Conservation (phyloP, 1,140 invertebrate species). For the Euura lappo region DNA sequence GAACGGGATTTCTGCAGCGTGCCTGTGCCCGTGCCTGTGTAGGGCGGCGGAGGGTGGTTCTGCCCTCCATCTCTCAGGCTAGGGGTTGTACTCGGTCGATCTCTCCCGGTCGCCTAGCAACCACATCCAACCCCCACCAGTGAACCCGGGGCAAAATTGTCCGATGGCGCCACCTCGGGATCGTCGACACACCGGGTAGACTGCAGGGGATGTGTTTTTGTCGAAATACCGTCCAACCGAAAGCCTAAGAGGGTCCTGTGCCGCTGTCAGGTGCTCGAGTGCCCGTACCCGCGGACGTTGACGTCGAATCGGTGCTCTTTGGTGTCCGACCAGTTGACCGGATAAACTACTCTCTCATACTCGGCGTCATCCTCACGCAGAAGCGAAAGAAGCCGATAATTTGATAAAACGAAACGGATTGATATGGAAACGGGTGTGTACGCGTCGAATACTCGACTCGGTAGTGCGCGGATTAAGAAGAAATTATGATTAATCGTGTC, state of each 20-base stretch:
- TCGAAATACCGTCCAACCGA: background rate
- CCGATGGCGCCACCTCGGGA: conserved; percentile 9
- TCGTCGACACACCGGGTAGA: background rate
- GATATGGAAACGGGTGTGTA: too few species aligned
- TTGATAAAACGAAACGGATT: too few species aligned
- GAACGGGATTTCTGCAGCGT: background rate
- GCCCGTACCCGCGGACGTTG: background rate
- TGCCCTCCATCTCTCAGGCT: background rate
- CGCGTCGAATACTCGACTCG: too few species aligned
- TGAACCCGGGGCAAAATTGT: background rate
- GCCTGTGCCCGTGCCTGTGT: background rate
- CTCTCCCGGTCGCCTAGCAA: conserved; percentile 8
- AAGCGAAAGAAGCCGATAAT: too few species aligned
- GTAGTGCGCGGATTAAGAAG: too few species aligned
- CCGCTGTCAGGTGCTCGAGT: background rate
- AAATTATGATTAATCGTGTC: too few species aligned
- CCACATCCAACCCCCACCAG: conserved; percentile 1
- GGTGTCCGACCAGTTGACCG: background rate
- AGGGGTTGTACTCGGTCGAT: conserved; percentile 14
- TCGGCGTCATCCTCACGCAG: background rate
- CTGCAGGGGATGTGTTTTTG: background rate
- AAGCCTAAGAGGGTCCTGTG: background rate
- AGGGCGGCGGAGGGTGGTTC: background rate
- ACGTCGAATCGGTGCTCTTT: background rate
- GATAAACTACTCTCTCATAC: background rate